phyloP scores from a whole-genome alignment of 2,113 vertebrate species.

The Mustelus asterias region DNA sequence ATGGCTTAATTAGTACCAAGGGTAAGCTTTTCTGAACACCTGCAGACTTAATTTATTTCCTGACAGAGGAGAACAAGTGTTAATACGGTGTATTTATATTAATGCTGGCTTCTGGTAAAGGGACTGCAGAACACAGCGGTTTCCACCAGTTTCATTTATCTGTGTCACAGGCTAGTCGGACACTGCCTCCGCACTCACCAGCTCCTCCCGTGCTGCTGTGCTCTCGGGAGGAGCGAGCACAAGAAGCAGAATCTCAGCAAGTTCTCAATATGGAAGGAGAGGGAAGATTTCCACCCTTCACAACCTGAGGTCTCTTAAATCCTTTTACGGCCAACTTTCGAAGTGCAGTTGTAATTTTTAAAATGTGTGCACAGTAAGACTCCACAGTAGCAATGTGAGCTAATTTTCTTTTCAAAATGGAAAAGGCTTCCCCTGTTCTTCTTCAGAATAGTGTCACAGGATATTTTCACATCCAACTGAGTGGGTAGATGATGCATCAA shows the following conservation, averaged over 20 bases:
- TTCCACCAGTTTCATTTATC: slow-evolving; percentile 28
- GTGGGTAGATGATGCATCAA: background rate
- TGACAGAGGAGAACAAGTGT: slow-evolving; percentile 99
- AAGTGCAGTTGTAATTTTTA: background rate
- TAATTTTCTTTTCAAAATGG: background rate
- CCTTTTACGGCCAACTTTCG: background rate
- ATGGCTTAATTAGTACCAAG: slow-evolving; percentile 99
- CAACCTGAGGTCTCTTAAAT: background rate
- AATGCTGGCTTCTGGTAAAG: slow-evolving; percentile 75
- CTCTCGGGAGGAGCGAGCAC: background rate
- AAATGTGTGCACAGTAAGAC: background rate
- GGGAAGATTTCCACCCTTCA: background rate
- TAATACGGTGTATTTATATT: slow-evolving; percentile 99
- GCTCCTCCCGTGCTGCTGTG: background rate
- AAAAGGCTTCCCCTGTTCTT: background rate
- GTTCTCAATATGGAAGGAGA: background rate
- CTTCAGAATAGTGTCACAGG: background rate
- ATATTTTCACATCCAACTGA: background rate
- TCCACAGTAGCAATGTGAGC: background rate
- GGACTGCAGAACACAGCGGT: slow-evolving; percentile 39
- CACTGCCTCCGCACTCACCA: background rate
- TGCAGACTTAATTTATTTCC: slow-evolving; percentile 99
- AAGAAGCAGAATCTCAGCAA: background rate
- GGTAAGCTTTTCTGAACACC: slow-evolving; percentile 98
- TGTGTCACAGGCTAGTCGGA: slow-evolving; percentile 25